Conservation (phyloP, 2,113 vertebrate species). For the Salvelinus alpinus region DNA sequence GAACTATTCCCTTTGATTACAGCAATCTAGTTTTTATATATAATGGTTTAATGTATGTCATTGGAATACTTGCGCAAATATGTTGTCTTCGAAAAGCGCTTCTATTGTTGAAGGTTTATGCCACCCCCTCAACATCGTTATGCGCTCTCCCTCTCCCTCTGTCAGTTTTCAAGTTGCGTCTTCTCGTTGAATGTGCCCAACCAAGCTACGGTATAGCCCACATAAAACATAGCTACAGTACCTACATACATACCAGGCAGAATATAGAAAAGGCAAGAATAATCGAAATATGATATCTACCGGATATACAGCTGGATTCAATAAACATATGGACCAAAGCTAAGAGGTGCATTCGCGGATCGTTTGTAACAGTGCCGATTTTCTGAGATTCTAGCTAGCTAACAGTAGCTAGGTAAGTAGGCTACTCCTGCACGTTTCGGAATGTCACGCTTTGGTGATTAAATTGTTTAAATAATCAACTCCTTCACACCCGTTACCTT, state of each 20-base stretch:
- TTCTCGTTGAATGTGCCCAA: conserved; percentile 28
- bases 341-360: conserved; percentile 24
- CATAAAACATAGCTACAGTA: not conserved
- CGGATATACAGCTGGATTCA: conserved; percentile 13
- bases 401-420: not conserved
- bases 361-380: conserved; percentile 3
- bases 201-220: not conserved
- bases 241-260: not conserved
- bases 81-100: not conserved
- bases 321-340: conserved; percentile 44
- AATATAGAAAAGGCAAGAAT: not conserved
- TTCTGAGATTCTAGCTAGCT: not conserved
- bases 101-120: not conserved
- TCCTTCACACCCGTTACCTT: not conserved
- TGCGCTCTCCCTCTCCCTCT: conserved; percentile 46
- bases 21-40: too few species aligned
- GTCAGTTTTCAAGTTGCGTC: conserved; percentile 74
- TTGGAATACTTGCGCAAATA: not conserved
- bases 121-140: conserved; percentile 26
- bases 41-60: not conserved
- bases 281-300: not conserved
- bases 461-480: not conserved
- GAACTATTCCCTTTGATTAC: not conserved
- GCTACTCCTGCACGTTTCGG: conserved; percentile 45
- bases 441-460: conserved; percentile 47